Percentiles rank a stretch among this genome's conserved stretches.
Conservation (phyloP, 2,888 invertebrate species). For the Rhyacophila evoluta region DNA sequence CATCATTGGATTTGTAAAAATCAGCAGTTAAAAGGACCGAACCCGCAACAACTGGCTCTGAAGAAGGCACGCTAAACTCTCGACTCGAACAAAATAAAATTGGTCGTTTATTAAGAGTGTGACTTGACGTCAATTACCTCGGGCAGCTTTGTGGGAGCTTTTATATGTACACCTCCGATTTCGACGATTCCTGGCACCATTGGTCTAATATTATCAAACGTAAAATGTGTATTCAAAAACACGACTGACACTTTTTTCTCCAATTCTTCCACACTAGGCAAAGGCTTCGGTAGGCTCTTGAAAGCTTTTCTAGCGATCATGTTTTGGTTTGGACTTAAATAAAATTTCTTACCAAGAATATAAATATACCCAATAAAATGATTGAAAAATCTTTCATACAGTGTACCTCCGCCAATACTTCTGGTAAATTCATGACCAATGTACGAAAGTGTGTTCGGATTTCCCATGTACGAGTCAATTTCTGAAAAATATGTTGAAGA, state of each 20-base stretch:
- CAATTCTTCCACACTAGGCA: constrained; percentile 64
- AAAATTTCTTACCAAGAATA: constrained; percentile 58
- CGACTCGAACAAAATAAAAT: too few species aligned
- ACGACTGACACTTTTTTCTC: constrained; percentile 64
- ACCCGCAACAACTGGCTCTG: too few species aligned
- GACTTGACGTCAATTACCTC: too few species aligned
- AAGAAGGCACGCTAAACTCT: too few species aligned
- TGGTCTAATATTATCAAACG: constrained; percentile 65
- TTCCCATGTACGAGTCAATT: constrained; percentile 65
- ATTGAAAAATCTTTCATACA: constrained; percentile 63
- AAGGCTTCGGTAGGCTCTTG: constrained; percentile 59
- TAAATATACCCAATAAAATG: constrained; percentile 59
- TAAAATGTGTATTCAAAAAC: constrained; percentile 68
- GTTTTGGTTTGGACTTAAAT: constrained; percentile 61
- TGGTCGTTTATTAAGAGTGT: too few species aligned
- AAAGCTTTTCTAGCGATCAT: constrained; percentile 59
- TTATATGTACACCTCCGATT: constrained; percentile 71
- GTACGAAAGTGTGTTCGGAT: constrained; percentile 65
- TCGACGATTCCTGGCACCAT: constrained; percentile 70
- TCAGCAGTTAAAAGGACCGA: too few species aligned
- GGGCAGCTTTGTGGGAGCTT: constrained; percentile 59
- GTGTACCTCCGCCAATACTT: constrained; percentile 62
- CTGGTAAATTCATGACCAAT: constrained; percentile 63
- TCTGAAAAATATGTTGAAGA: constrained; percentile 55
- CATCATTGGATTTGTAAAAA: too few species aligned